Evolutionary conservation across 2,888 invertebrate genomes (phyloP).

Genomic region (Herminia tarsipennalis): DNA sequence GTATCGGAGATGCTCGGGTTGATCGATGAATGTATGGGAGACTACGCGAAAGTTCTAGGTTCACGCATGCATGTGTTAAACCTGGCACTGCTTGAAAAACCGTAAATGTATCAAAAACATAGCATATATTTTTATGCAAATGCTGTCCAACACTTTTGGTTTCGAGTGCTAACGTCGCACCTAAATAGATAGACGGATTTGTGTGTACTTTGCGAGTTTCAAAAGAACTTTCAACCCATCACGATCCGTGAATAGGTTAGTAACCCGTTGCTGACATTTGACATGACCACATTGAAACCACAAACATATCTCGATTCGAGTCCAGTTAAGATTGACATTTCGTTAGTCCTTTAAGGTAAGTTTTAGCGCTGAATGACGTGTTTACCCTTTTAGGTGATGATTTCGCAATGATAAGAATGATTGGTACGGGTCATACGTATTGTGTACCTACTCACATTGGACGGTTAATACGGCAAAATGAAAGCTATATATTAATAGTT

Average conservation of each 20-base stretch:
- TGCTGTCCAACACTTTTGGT: too few species aligned
- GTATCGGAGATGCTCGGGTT: too few species aligned
- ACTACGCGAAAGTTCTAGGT: too few species aligned
- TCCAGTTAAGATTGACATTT: constrained; percentile 52
- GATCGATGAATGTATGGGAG: too few species aligned
- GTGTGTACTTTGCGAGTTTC: constrained; percentile 14
- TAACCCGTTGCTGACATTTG: constrained; percentile 36
- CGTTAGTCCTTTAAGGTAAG: constrained; percentile 49
- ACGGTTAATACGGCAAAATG: not conserved
- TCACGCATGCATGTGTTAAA: too few species aligned
- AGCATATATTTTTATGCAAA: too few species aligned
- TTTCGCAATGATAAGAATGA: constrained; percentile 32
- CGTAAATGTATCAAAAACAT: too few species aligned
- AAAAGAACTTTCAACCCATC: constrained; percentile 26
- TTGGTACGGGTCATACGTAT: not conserved
- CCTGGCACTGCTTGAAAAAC: too few species aligned
- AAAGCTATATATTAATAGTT: not conserved
- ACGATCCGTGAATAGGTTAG: constrained; percentile 22
- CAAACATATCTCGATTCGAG: constrained; percentile 27
- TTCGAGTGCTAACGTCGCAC: too few species aligned
- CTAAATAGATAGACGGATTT: too few species aligned
- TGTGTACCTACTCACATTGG: not conserved
- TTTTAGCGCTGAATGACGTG: constrained; percentile 23
- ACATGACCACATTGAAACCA: constrained; percentile 17
- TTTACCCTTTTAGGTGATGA: constrained; percentile 27